phyloP scores from a whole-genome alignment of 2,888 invertebrate species.

The Argyresthia albistria region DNA sequence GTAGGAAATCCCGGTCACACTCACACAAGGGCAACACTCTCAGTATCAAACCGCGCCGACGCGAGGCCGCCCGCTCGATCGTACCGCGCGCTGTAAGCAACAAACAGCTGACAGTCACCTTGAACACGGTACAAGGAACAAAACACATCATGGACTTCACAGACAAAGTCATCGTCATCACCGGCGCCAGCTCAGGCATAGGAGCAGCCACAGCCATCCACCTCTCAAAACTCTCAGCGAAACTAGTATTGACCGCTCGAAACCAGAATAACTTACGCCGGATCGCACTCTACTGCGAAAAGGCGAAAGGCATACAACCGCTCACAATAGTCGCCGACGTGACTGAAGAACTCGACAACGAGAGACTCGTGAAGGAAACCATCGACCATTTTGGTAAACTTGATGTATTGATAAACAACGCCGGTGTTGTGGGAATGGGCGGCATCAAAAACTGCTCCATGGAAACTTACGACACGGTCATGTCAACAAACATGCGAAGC shows the following conservation, averaged over 20 bases:
- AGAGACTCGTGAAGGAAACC: slow-evolving; percentile 77
- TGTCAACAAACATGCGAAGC: slow-evolving; percentile 88
- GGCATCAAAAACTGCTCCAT: slow-evolving; percentile 85
- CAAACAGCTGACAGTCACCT: neutral
- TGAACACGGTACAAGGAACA: neutral
- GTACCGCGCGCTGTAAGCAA: neutral
- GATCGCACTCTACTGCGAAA: slow-evolving; percentile 63
- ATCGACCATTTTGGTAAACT: slow-evolving; percentile 78
- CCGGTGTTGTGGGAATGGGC: slow-evolving; percentile 84
- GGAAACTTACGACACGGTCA: slow-evolving; percentile 87
- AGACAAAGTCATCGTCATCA: slow-evolving; percentile 75
- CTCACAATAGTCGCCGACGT: slow-evolving; percentile 75
- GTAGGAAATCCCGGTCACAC: neutral
- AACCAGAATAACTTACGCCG: slow-evolving; percentile 43
- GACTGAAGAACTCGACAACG: slow-evolving; percentile 77
- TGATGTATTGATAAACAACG: slow-evolving; percentile 88
- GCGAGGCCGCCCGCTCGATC: neutral
- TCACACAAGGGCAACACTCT: neutral
- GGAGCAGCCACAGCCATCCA: slow-evolving; percentile 80
- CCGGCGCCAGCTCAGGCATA: slow-evolving; percentile 83
- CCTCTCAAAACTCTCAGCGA: slow-evolving; percentile 77
- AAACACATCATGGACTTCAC: slow-evolving; percentile 67
- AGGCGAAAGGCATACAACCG: slow-evolving; percentile 68
- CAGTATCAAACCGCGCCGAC: neutral
- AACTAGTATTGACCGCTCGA: slow-evolving; percentile 74